Percentiles rank a stretch among this genome's conserved stretches.
These are phyloP conservation scores for Ceratina calcarata DNA, from an alignment of 1,140 invertebrate species.

Conservation along the genomic window DNA sequence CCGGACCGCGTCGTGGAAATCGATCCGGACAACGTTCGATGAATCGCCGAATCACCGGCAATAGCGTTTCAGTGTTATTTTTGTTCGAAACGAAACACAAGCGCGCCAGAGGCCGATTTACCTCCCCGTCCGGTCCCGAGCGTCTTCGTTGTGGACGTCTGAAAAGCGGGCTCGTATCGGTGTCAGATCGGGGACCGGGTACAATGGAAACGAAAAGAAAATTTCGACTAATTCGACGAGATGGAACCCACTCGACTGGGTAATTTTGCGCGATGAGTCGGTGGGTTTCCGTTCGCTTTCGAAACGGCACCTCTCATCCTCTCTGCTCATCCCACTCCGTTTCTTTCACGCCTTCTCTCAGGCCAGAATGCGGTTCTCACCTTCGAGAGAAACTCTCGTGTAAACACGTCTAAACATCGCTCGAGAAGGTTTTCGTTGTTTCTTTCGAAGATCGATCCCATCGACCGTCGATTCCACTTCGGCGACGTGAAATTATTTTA, in stretches of 20 bases:
- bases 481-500: too few species aligned
- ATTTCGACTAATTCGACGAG: constrained; percentile 71
- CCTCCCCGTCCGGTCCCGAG: not conserved
- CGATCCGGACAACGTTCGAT: constrained; percentile 30
- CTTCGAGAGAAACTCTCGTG: constrained; percentile 7
- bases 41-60: constrained; percentile 39
- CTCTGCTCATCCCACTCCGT: not conserved
- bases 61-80: constrained; percentile 42
- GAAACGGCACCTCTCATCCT: constrained; percentile 47
- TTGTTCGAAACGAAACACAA: constrained; percentile 37
- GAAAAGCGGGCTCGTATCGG: constrained; percentile 62
- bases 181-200: constrained; percentile 63
- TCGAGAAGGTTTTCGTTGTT: constrained; percentile 46
- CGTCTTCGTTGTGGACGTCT: constrained; percentile 29
- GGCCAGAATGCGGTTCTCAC: not conserved
- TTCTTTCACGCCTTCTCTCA: constrained; percentile 16
- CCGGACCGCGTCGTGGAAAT: not conserved
- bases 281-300: constrained; percentile 52
- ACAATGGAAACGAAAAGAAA: constrained; percentile 65
- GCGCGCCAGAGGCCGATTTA: not conserved
- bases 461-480: too few species aligned
- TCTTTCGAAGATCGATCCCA: not conserved
- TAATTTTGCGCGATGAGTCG: constrained; percentile 74
- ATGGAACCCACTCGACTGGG: constrained; percentile 65
- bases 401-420: constrained; percentile 48